phyloP scores from a whole-genome alignment of 2,888 invertebrate species.

The Dasysyrphus albostriatus region DNA sequence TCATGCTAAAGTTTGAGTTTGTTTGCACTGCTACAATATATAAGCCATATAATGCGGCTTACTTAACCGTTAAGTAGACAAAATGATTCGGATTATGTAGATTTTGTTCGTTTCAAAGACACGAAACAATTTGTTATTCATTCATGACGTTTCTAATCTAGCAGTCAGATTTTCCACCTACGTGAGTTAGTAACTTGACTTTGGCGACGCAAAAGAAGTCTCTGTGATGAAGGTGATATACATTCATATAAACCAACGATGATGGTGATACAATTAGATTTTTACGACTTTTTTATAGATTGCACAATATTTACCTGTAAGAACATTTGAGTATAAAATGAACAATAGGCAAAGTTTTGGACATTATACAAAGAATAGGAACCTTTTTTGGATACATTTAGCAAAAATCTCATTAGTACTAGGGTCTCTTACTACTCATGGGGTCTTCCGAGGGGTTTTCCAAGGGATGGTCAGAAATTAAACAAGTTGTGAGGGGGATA shows the following conservation, averaged over 20 bases:
- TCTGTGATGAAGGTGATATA: constrained; percentile 20
- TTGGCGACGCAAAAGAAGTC: background rate
- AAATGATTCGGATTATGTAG: constrained; percentile 61
- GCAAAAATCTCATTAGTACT: too few relatives aligned
- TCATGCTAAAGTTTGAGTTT: constrained; percentile 24
- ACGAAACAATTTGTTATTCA: constrained; percentile 65
- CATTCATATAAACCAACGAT: background rate
- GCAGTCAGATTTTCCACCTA: constrained; percentile 46
- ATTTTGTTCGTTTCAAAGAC: constrained; percentile 30
- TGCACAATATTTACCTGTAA: background rate
- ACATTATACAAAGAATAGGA: too few relatives aligned
- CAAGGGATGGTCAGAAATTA: too few relatives aligned
- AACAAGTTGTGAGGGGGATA: too few relatives aligned
- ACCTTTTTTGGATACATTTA: too few relatives aligned
- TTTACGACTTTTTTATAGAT: constrained; percentile 51
- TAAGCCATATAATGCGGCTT: background rate
- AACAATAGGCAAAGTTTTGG: too few relatives aligned
- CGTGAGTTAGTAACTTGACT: constrained; percentile 15
- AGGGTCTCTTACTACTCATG: too few relatives aligned
- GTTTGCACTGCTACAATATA: constrained; percentile 6
- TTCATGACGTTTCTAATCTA: constrained; percentile 53
- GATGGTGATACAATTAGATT: constrained; percentile 39
- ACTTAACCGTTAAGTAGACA: constrained; percentile 64
- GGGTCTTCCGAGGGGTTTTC: too few relatives aligned
- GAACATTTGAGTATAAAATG: too few relatives aligned